These are phyloP conservation scores for Seira ritae DNA, from an alignment of 2,888 invertebrate genomes.

Conservation along the genomic window DNA sequence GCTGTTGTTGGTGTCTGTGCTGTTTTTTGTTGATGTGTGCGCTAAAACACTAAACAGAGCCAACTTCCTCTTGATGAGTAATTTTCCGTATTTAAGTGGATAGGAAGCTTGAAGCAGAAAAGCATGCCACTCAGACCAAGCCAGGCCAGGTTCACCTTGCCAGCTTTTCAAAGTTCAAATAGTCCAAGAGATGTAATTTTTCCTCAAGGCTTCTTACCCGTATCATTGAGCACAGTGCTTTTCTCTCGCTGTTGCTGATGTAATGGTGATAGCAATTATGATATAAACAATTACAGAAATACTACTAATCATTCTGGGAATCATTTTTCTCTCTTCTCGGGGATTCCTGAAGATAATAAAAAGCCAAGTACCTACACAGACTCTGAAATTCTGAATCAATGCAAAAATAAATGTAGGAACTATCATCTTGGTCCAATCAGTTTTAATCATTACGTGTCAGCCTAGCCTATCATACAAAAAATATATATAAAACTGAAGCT, in stretches of 20 bases:
- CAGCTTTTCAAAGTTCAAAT: slow-evolving; percentile 3
- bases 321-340: neutral
- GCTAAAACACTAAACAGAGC: slow-evolving; percentile 47
- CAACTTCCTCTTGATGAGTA: slow-evolving; percentile 53
- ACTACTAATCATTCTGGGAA: neutral
- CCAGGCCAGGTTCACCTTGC: neutral
- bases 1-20: neutral
- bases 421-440: slow-evolving; percentile 30
- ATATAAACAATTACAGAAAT: neutral
- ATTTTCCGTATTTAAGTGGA: neutral
- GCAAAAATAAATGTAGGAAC: neutral
- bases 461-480: slow-evolving; percentile 22
- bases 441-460: slow-evolving; percentile 62
- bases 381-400: neutral
- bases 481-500: too few relatives aligned
- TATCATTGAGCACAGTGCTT: neutral
- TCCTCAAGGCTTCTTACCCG: neutral
- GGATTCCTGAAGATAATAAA: slow-evolving; percentile 3
- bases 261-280: slow-evolving; percentile 8
- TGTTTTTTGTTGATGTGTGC: slow-evolving; percentile 8
- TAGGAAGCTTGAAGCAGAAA: neutral
- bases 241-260: neutral
- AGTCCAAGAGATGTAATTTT: slow-evolving; percentile 6
- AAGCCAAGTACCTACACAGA: neutral
- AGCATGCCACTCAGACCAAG: slow-evolving; percentile 1